A percentile compares a stretch with the other conserved stretches of the same genome.
phyloP scores from a whole-genome alignment of 2,797 vertebrate genomes.

The Nyctibius grandis region DNA sequence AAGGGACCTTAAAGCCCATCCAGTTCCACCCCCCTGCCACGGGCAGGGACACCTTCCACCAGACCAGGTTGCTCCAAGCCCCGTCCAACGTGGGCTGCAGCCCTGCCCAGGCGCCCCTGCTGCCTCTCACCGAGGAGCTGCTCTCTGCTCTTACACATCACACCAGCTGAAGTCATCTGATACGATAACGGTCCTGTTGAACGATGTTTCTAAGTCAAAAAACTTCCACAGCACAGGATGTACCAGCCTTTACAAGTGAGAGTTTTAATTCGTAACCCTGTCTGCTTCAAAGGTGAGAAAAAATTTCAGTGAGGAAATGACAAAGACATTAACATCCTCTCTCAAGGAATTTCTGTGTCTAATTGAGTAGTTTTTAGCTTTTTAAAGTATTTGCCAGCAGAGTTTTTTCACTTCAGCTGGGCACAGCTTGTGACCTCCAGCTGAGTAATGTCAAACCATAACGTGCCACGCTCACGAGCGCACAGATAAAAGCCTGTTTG shows the following conservation, averaged over 20 bases:
- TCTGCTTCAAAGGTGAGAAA: neutral
- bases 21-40: neutral
- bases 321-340: neutral
- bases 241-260: neutral
- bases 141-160: neutral
- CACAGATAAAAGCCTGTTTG: neutral
- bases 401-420: neutral
- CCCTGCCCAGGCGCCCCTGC: neutral
- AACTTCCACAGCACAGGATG: neutral
- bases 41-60: no score
- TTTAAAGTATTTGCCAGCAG: neutral
- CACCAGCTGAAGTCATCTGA: neutral
- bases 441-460: neutral
- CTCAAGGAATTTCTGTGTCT: neutral
- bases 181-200: neutral
- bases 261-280: neutral
- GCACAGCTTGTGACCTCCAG: constrained; percentile 18
- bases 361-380: neutral
- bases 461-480: neutral
- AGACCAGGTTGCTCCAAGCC: no score
- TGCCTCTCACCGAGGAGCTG: neutral
- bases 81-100: rapidly evolving
- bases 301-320: neutral
- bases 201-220: neutral
- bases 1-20: no score